Conservation (phyloP, 2,113 vertebrate genomes). For the Oreotrochilus melanogaster region DNA sequence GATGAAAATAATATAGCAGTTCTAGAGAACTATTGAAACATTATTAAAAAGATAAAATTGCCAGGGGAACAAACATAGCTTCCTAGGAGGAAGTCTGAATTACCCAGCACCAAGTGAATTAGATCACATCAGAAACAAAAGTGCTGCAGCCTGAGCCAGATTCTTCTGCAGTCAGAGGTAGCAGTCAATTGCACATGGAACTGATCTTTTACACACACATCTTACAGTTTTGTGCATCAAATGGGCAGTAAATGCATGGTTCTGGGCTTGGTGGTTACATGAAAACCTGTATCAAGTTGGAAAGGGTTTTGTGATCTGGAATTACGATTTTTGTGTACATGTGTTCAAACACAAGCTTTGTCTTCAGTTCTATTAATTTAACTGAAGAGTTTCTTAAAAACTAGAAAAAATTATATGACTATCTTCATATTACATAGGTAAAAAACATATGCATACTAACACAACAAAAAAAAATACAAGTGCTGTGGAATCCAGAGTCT, state of each 20-base stretch:
- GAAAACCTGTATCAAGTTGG: not conserved
- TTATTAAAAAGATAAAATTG: not conserved
- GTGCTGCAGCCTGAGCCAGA: not conserved
- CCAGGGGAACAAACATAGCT: not conserved
- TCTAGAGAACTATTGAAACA: not conserved
- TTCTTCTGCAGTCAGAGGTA: not conserved
- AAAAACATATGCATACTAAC: not conserved
- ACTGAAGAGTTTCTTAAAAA: not conserved
- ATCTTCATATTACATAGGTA: rapidly evolving
- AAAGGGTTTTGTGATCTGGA: not conserved
- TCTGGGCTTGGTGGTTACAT: not conserved
- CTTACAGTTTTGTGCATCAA: not conserved
- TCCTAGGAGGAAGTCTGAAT: not conserved
- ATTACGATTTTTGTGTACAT: not conserved
- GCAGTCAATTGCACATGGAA: not conserved
- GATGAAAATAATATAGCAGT: not conserved
- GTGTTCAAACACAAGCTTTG: not conserved
- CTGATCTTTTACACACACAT: not conserved
- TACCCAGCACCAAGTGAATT: not conserved
- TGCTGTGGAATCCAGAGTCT: not conserved
- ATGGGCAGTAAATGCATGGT: not conserved
- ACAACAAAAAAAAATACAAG: not conserved
- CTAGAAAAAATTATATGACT: not conserved
- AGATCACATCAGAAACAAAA: not conserved
- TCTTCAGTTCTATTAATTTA: not conserved